These are phyloP conservation scores for Neopelma chrysocephalum DNA, from an alignment of 2,797 vertebrate genomes.

Conservation along the genomic window DNA sequence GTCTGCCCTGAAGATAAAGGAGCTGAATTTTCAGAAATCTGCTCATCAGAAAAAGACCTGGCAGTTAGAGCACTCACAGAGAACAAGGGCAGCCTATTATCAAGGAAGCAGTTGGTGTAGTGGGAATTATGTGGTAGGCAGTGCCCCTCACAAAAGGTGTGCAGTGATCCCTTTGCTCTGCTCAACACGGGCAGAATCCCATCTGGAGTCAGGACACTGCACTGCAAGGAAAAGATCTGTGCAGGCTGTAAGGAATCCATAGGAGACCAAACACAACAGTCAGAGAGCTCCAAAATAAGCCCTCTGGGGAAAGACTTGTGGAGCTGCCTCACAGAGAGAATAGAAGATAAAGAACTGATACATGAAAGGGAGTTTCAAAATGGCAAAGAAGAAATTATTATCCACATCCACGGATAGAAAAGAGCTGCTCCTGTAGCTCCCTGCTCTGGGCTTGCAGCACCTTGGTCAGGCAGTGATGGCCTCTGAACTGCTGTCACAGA, in stretches of 20 bases:
- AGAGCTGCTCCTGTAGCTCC: neutral
- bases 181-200: neutral
- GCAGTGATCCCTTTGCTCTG: neutral
- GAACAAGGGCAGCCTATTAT: neutral
- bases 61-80: neutral
- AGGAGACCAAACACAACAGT: neutral
- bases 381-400: neutral
- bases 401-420: neutral
- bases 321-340: neutral
- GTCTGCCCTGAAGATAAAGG: neutral
- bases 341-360: neutral
- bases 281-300: neutral
- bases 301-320: neutral
- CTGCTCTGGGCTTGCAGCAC: neutral
- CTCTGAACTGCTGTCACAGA: neutral
- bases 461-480: neutral
- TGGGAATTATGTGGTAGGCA: neutral
- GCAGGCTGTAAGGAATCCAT: neutral
- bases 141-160: neutral
- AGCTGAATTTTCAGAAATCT: neutral
- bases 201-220: neutral
- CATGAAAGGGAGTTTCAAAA: neutral
- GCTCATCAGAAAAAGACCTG: neutral
- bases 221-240: neutral
- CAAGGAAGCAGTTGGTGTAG: neutral